Conservation (phyloP, 2,797 vertebrate species). For the Enteromius unitaeniatus region DNA sequence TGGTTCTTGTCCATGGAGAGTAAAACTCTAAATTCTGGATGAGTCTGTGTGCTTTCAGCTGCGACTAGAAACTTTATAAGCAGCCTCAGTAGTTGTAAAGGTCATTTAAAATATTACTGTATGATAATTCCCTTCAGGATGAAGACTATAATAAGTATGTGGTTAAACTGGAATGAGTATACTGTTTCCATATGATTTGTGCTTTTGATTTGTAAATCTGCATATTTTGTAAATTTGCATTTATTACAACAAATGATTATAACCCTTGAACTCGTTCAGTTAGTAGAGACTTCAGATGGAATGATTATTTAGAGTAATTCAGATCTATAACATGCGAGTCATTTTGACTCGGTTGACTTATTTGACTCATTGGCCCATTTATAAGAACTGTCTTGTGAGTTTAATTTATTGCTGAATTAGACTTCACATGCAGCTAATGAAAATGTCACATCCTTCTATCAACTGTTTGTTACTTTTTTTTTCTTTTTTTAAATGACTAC, state of each 20-base stretch:
- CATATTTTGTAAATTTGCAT: not conserved
- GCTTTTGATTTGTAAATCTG: not conserved
- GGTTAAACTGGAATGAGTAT: not conserved
- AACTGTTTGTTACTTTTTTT: not conserved
- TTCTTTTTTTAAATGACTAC: not conserved
- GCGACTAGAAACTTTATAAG: not conserved
- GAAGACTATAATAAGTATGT: not conserved
- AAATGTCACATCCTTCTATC: not conserved
- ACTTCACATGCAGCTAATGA: not conserved
- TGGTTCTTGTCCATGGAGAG: constrained; percentile 30
- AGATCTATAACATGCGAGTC: not conserved
- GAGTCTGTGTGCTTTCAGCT: constrained; percentile 19
- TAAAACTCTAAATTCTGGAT: constrained; percentile 30
- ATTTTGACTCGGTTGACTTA: not conserved
- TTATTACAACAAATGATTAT: not conserved
- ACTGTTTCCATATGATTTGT: not conserved
- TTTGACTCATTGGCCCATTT: not conserved
- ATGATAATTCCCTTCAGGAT: not conserved
- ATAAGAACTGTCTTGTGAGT: not conserved
- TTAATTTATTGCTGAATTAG: not conserved
- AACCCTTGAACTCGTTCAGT: not conserved
- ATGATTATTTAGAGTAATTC: not conserved
- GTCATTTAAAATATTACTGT: not conserved
- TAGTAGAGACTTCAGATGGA: not conserved
- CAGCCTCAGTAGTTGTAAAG: not conserved